phyloP scores from a whole-genome alignment of 2,888 invertebrate species.

The Apamea anceps region DNA sequence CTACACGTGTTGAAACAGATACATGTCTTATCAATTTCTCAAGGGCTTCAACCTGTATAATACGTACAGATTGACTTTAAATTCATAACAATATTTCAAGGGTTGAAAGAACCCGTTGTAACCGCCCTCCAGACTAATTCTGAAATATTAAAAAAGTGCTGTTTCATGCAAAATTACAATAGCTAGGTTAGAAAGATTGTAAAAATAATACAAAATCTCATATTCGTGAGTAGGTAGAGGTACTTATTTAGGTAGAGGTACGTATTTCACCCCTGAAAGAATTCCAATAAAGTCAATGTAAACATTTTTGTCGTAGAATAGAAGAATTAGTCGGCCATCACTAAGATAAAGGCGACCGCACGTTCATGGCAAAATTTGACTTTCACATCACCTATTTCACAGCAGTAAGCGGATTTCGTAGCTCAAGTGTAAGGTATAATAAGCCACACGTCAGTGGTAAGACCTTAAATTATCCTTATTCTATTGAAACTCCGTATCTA shows the following conservation, averaged over 20 bases:
- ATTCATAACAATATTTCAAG: constrained; percentile 2
- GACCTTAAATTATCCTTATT: not conserved
- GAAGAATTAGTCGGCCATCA: not conserved
- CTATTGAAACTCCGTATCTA: not conserved
- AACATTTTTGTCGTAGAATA: not conserved
- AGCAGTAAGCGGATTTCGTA: not conserved
- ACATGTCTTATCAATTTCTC: not conserved
- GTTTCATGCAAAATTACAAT: not conserved
- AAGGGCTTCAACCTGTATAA: not conserved
- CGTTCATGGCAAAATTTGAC: not conserved
- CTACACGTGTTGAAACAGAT: not conserved
- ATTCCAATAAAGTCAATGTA: not conserved
- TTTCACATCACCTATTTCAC: not conserved
- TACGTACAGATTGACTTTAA: not conserved
- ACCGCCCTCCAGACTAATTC: not conserved
- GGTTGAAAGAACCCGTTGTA: not conserved
- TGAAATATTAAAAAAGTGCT: not conserved
- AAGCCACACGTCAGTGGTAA: not conserved
- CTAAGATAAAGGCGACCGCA: not conserved
- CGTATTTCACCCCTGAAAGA: not conserved
- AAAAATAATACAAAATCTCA: not conserved
- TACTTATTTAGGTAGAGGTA: not conserved
- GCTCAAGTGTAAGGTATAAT: not conserved
- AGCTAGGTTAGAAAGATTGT: too few relatives aligned
- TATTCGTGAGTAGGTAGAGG: not conserved